Evolutionary conservation across 2,113 vertebrate genomes (phyloP).

Genomic region (Aldabrachelys gigantea): DNA sequence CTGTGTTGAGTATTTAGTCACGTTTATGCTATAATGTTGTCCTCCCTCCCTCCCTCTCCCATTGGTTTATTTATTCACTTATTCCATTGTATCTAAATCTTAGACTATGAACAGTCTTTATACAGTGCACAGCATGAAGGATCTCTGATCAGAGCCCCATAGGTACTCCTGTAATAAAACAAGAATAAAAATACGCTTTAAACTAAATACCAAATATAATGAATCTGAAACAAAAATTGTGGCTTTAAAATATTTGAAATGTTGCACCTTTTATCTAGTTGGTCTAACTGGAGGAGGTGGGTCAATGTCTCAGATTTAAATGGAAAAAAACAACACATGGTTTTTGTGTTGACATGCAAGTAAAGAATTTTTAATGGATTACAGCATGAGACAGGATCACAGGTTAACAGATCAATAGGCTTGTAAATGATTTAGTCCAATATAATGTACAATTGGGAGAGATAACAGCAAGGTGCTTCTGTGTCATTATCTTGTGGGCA

Average conservation of each 20-base stretch:
- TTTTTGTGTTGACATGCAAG: not conserved
- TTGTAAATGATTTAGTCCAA: not conserved
- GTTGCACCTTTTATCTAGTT: rapidly evolving
- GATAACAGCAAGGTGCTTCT: not conserved
- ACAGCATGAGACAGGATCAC: not conserved
- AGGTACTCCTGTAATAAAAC: not conserved
- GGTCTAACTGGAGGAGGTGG: not conserved
- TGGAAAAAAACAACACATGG: not conserved
- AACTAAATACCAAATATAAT: rapidly evolving
- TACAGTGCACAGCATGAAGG: not conserved
- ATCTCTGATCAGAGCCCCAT: not conserved
- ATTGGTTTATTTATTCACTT: not conserved
- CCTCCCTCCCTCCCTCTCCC: not conserved
- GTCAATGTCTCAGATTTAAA: not conserved
- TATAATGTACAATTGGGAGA: not conserved
- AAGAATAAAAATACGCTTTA: not conserved
- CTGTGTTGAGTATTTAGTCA: not conserved
- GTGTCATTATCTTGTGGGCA: not conserved
- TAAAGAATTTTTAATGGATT: rapidly evolving
- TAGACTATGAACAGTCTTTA: not conserved
- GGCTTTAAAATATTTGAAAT: rapidly evolving
- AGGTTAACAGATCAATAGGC: not conserved
- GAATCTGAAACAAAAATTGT: rapidly evolving
- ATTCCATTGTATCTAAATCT: rapidly evolving
- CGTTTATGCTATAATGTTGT: not conserved